Conservation (phyloP, 2,113 vertebrate species). For the Macrotus californicus region DNA sequence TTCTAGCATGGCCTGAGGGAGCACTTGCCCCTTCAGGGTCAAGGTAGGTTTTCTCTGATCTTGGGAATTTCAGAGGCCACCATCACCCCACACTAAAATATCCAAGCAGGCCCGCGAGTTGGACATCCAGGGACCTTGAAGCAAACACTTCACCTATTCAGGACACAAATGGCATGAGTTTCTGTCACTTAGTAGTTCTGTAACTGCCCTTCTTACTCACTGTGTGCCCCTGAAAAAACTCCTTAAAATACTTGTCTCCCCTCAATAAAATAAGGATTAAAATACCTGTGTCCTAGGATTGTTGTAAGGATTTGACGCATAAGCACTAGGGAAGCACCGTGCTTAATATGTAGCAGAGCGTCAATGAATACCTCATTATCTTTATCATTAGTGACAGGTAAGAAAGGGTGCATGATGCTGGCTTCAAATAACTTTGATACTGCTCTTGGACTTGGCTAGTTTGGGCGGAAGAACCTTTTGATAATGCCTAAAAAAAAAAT, state of each 20-base stretch:
- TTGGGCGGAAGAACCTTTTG: neutral
- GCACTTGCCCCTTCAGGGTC: neutral
- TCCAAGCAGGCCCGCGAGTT: neutral
- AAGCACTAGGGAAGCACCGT: neutral
- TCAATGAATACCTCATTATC: neutral
- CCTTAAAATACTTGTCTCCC: neutral
- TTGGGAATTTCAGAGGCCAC: neutral
- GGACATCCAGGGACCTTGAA: neutral
- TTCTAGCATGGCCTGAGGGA: neutral
- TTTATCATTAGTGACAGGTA: neutral
- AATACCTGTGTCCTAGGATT: neutral
- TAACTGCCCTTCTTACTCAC: neutral
- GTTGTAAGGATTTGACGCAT: neutral
- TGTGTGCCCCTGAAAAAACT: neutral
- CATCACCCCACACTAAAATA: neutral
- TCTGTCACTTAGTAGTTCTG: neutral
- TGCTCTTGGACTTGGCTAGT: neutral
- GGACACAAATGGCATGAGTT: neutral
- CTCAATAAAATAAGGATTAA: neutral
- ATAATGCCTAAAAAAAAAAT: neutral
- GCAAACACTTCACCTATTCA: neutral
- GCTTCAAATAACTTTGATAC: neutral
- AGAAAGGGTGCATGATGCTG: neutral
- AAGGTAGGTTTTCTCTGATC: neutral
- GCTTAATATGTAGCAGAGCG: neutral